Evolutionary conservation across 1,140 invertebrate species (phyloP).

Genomic region (Belonocnema kinseyi): DNA sequence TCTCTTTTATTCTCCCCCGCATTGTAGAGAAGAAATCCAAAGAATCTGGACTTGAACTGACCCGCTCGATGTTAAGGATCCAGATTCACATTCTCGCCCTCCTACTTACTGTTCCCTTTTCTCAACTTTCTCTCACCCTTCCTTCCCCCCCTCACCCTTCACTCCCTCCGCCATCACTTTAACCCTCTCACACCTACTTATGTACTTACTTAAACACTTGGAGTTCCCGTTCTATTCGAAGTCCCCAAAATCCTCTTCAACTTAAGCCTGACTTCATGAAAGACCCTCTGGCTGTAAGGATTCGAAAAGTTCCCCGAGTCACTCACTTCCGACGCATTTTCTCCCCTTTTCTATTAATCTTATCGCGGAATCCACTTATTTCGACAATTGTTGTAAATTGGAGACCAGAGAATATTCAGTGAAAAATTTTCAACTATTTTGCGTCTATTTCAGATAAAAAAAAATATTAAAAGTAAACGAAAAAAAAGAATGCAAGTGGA

Average conservation of each 20-base stretch:
- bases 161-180: conserved; percentile 11
- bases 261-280: conserved; percentile 33
- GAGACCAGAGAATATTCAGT: not conserved
- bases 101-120: conserved; percentile 1
- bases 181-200: conserved; percentile 30
- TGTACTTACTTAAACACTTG: conserved; percentile 28
- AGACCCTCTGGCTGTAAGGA: conserved; percentile 48
- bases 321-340: not conserved
- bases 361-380: not conserved
- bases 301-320: conserved; percentile 5
- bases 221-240: not conserved
- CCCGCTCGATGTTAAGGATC: conserved; percentile 29
- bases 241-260: conserved; percentile 8
- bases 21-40: conserved; percentile 25
- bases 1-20: conserved; percentile 49
- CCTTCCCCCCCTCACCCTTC: not conserved
- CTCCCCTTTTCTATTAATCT: not conserved
- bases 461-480: too few relatives aligned
- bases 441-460: too few relatives aligned
- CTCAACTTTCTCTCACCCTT: conserved; percentile 32
- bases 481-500: too few relatives aligned
- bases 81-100: conserved; percentile 38
- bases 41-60: conserved; percentile 16
- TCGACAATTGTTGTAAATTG: not conserved
- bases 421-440: too few relatives aligned